These are phyloP conservation scores for Crocuta crocuta DNA, from an alignment of 2,113 vertebrate genomes.

Conservation along the genomic window DNA sequence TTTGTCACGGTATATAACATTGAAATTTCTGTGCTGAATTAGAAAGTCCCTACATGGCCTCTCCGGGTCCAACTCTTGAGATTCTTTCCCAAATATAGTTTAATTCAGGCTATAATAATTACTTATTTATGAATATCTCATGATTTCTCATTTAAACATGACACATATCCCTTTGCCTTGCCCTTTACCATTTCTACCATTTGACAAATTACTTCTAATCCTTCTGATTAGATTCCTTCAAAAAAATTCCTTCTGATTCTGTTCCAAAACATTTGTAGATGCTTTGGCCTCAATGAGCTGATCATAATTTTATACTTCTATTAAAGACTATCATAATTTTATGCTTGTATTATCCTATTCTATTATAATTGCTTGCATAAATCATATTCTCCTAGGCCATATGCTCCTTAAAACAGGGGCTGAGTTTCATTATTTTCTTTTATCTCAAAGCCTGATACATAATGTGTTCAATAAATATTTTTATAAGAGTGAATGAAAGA, in stretches of 20 bases:
- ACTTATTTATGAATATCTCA: neutral
- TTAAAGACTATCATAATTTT: neutral
- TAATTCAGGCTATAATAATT: neutral
- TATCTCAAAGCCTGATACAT: neutral
- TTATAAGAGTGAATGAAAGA: neutral
- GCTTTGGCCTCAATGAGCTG: neutral
- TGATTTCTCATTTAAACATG: neutral
- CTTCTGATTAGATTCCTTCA: neutral
- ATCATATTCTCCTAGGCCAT: neutral
- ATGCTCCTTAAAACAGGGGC: neutral
- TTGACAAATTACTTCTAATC: neutral
- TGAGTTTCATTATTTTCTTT: neutral
- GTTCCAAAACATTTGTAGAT: neutral
- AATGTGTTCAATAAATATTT: conserved; percentile 16
- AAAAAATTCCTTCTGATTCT: neutral
- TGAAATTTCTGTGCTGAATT: neutral
- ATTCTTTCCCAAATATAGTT: neutral
- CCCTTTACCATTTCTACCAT: neutral
- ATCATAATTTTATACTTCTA: neutral
- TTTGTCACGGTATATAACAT: neutral
- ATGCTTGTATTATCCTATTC: neutral
- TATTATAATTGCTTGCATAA: neutral
- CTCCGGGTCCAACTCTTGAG: neutral
- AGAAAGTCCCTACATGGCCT: neutral
- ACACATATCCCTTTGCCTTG: neutral